A percentile compares a stretch with the other conserved stretches of the same genome.
phyloP scores from a whole-genome alignment of 2,797 vertebrate species.

The Pantherophis vulpinus region DNA sequence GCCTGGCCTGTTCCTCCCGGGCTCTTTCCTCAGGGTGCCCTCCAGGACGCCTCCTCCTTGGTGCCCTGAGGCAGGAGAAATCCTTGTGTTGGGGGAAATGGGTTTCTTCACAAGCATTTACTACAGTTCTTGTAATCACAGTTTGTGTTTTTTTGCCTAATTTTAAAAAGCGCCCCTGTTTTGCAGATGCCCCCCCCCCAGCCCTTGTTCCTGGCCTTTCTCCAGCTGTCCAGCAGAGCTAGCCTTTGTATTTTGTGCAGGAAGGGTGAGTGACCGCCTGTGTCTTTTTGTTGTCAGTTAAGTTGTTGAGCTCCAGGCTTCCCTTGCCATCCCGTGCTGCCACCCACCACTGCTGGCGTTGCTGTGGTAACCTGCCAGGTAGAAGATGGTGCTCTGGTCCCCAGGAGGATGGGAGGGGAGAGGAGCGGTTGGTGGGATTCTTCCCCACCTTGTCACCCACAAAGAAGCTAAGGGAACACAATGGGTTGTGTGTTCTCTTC shows the following conservation, averaged over 20 bases:
- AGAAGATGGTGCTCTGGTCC: background rate
- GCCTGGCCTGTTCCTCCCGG: no score
- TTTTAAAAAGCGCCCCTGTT: background rate
- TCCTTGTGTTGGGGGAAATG: background rate
- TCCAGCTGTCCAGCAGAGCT: background rate
- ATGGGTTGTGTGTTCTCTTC: background rate
- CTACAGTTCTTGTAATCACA: background rate
- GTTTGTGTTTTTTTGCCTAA: background rate
- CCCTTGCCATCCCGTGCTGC: background rate
- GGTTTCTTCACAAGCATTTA: background rate
- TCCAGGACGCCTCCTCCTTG: background rate
- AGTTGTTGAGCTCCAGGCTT: background rate
- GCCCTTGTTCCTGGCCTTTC: background rate
- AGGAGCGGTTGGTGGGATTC: background rate
- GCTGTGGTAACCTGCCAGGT: slow-evolving; percentile 13
- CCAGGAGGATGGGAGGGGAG: background rate
- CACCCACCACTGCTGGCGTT: background rate
- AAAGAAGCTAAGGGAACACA: background rate
- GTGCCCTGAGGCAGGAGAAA: background rate
- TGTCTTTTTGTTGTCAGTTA: background rate
- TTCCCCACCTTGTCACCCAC: background rate
- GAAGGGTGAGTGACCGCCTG: background rate
- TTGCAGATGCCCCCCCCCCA: background rate
- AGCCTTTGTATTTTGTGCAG: background rate
- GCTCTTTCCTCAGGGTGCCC: background rate